These are phyloP conservation scores for Harmothoe impar DNA, from an alignment of 2,888 invertebrate genomes.

Conservation along the genomic window DNA sequence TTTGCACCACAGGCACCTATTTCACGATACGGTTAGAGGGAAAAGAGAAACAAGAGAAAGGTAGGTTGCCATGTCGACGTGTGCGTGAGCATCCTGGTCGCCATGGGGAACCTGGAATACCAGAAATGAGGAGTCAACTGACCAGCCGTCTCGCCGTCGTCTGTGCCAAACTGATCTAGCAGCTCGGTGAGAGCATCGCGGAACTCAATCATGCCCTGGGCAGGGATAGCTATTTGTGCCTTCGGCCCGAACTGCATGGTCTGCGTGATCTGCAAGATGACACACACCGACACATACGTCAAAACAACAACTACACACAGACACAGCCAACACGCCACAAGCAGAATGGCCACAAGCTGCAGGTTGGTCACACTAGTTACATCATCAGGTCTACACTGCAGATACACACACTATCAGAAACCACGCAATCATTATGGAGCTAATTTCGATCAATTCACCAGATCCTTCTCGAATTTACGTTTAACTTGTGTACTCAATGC, in stretches of 20 bases:
- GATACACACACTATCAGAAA: too few species aligned
- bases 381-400: too few species aligned
- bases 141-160: slow-evolving; percentile 78
- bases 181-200: slow-evolving; percentile 96
- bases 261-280: slow-evolving; percentile 88
- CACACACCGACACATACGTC: slow-evolving; percentile 35
- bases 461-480: too few species aligned
- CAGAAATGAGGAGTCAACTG: slow-evolving; percentile 56
- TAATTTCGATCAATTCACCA: too few species aligned
- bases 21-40: slow-evolving; percentile 30
- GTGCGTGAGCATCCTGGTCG: slow-evolving; percentile 23
- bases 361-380: too few species aligned
- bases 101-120: slow-evolving; percentile 58
- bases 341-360: not conserved
- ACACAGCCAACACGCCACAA: not conserved
- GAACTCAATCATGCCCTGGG: slow-evolving; percentile 99
- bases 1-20: slow-evolving; percentile 27
- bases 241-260: slow-evolving; percentile 90
- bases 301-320: slow-evolving; percentile 7
- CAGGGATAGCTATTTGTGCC: slow-evolving; percentile 97
- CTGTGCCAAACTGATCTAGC: slow-evolving; percentile 81
- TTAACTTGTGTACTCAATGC: too few species aligned
- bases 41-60: slow-evolving; percentile 46
- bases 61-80: slow-evolving; percentile 55
- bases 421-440: too few species aligned